phyloP scores from a whole-genome alignment of 2,113 vertebrate species.

The Plectropomus leopardus region DNA sequence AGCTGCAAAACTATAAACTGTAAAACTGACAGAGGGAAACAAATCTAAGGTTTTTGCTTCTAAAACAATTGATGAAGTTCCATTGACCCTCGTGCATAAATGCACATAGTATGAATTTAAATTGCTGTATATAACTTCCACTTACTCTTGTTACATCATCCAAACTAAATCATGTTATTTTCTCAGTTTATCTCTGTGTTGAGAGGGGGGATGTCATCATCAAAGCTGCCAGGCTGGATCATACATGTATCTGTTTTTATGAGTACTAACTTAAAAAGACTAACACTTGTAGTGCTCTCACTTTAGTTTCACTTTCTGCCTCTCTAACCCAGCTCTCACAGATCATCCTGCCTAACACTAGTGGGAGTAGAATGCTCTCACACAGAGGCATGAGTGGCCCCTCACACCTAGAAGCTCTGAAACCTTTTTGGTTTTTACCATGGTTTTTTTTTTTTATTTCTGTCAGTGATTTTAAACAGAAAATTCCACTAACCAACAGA shows the following conservation, averaged over 20 bases:
- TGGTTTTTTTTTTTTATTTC: not conserved
- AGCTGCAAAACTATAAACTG: too few species aligned
- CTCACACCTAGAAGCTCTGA: not conserved
- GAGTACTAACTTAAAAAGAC: slow-evolving; percentile 5
- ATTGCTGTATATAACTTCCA: slow-evolving; percentile 6
- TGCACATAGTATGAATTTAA: not conserved
- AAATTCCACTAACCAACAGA: not conserved
- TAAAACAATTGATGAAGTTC: too few species aligned
- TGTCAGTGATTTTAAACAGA: not conserved
- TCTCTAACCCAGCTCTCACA: slow-evolving; percentile 7
- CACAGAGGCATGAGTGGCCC: not conserved
- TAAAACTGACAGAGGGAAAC: too few species aligned
- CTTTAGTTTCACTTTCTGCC: slow-evolving; percentile 18
- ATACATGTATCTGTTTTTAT: not conserved
- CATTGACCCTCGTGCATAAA: too few species aligned
- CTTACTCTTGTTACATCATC: slow-evolving; percentile 19
- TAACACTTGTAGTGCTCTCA: slow-evolving; percentile 1
- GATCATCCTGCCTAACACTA: not conserved
- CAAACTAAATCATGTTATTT: not conserved
- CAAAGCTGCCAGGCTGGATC: not conserved
- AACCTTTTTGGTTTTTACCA: not conserved
- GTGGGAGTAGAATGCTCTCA: slow-evolving; percentile 19
- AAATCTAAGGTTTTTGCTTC: too few species aligned
- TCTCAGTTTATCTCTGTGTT: slow-evolving; percentile 5
- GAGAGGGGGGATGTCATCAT: not conserved